Evolutionary conservation across 2,113 vertebrate genomes (phyloP).

Genomic region (Scolopax mira): DNA sequence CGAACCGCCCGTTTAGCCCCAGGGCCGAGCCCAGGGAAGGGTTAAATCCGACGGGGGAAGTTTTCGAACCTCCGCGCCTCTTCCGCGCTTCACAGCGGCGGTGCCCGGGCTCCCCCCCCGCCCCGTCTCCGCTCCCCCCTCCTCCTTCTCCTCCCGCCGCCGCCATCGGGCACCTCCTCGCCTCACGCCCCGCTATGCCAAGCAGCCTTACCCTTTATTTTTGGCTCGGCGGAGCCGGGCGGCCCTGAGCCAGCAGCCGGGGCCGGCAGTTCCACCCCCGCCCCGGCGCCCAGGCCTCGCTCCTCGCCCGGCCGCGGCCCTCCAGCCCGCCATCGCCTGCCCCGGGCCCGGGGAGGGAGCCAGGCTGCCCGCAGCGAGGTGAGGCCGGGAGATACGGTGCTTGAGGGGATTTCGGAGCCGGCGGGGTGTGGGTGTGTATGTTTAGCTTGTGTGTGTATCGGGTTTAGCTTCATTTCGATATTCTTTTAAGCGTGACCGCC

Average conservation of each 20-base stretch:
- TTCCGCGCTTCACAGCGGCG: not conserved
- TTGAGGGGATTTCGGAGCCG: not conserved
- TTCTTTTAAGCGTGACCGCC: not conserved
- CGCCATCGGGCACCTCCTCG: not conserved
- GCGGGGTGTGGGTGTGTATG: not conserved
- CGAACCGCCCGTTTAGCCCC: not conserved
- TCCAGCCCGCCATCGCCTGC: not conserved
- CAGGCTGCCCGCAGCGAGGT: not conserved
- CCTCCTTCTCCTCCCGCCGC: no score
- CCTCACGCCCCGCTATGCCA: not conserved
- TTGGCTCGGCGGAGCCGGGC: constrained; percentile 61
- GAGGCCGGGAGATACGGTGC: not conserved
- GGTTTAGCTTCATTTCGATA: not conserved
- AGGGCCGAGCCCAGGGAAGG: not conserved
- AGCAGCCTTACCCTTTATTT: constrained; percentile 70
- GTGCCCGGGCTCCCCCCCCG: not conserved
- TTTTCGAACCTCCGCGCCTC: not conserved
- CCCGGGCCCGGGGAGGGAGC: not conserved
- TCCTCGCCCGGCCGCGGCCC: not conserved
- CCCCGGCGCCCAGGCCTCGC: not conserved
- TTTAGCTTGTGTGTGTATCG: no score
- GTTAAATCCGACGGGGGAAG: not conserved
- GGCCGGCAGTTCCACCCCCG: not conserved
- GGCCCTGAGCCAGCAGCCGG: not conserved
- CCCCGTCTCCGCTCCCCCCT: no score